Evolutionary conservation across 2,797 vertebrate species (phyloP), one percentile per base, ranked within the genome.

Genomic region (Lepilemur ruficaudatus): DNA sequence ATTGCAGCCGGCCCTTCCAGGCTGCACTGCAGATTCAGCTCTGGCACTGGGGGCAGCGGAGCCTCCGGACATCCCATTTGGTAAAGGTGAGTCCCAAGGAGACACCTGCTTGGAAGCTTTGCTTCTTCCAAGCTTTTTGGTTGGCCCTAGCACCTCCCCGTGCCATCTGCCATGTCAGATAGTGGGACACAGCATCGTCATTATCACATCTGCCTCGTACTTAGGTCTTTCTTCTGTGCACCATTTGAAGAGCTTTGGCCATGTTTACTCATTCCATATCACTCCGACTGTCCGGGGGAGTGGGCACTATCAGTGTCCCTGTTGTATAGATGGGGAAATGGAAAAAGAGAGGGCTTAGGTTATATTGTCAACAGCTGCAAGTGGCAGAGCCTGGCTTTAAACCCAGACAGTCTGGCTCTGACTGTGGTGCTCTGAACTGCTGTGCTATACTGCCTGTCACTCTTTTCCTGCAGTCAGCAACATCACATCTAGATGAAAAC

Each of bases 81-180:
- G 32, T 75, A 48, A 48, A 67, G 59, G 79, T 32, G 52, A 93
- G 5, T 93, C 20, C 65, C 79, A 46, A 94, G 61, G 67, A 87
- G 78, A 7, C 7, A 59, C 63, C 8, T 43, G 61, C 52, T 75
- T 67, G 41, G 55, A 82, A 79, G 23, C 20, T 20, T 76, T 23
- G 12, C 63, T 93, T 85, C 69, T 28, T 50, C 50, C 43, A 63
- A 17, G 10, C 65, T 63, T 73, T n/a, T 25, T 70, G 32, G 30
- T 28, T 17, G 70, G 22, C 1, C 2, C 17, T 2, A 17, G 22
- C 10, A 13, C 14, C 46, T 67, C 30, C 32, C 30, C 55, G 59
- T n/a, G 55, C 17, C 17, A 38, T 2, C 2, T 20, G n/a, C 35
- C 48, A 0, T 8, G 8, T n/a, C 32, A 30, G 41, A 14, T 2